Evolutionary conservation across 2,113 vertebrate genomes (phyloP).

Genomic region (Gasterosteus nipponicus): DNA sequence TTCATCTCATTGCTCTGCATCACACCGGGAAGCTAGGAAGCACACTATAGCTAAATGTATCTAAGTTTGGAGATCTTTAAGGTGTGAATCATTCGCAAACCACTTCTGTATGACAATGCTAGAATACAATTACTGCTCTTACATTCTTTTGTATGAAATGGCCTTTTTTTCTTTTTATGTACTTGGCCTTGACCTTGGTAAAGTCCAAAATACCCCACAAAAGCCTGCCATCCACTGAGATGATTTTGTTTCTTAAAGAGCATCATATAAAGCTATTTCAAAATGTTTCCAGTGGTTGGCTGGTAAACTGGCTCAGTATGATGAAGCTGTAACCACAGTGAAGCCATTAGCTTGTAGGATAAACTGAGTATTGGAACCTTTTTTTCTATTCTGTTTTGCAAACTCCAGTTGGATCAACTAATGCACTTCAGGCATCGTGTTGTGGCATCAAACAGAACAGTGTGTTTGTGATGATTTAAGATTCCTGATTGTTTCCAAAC

Average conservation of each 20-base stretch:
- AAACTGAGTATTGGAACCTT: background rate
- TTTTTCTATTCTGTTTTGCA: background rate
- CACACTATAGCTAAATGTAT: background rate
- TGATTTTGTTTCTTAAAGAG: background rate
- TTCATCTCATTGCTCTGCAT: constrained; percentile 5
- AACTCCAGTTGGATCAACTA: background rate
- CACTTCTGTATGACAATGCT: background rate
- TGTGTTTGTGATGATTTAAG: constrained; percentile 6
- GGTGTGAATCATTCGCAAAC: background rate
- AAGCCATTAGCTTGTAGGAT: background rate
- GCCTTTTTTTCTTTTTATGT: background rate
- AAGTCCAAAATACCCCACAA: background rate
- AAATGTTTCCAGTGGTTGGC: background rate
- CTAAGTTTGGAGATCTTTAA: background rate
- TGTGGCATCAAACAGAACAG: background rate
- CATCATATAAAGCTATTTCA: background rate
- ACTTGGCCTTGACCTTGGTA: too few relatives aligned
- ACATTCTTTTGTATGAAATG: background rate
- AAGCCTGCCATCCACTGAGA: background rate
- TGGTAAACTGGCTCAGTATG: background rate
- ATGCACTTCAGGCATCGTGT: background rate
- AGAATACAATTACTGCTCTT: background rate
- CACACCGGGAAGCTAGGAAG: constrained; percentile 5
- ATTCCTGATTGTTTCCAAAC: constrained; percentile 10
- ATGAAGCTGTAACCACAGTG: background rate